Percentiles rank a stretch among this genome's conserved stretches.
phyloP scores from a whole-genome alignment of 2,797 vertebrate genomes.

The Rhynchonycteris naso region DNA sequence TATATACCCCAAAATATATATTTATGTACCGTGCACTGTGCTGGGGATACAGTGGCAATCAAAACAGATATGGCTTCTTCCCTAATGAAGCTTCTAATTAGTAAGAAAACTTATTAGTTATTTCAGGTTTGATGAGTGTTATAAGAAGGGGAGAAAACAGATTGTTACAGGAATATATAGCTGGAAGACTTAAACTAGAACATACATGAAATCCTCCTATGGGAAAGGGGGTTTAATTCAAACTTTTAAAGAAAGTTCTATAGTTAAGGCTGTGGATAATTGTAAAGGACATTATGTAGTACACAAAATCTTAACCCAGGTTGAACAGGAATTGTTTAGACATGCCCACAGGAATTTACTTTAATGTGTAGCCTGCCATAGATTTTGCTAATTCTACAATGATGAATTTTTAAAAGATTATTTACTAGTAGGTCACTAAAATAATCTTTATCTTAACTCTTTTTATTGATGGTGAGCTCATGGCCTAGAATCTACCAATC shows the following conservation, averaged over 20 bases:
- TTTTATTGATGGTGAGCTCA: neutral
- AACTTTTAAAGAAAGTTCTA: neutral
- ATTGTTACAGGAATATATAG: neutral
- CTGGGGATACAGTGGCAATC: neutral
- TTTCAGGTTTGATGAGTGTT: neutral
- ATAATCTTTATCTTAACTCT: neutral
- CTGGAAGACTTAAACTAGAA: neutral
- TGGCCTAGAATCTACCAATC: neutral
- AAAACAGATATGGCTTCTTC: neutral
- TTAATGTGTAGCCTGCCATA: neutral
- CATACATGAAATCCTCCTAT: neutral
- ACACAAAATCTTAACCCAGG: neutral
- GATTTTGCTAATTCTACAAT: neutral
- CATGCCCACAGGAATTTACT: neutral
- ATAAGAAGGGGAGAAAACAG: neutral
- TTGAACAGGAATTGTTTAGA: neutral
- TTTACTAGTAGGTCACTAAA: neutral
- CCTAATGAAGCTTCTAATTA: neutral
- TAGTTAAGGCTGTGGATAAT: neutral
- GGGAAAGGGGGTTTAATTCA: neutral
- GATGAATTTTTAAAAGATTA: conserved; percentile 15
- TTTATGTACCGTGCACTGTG: neutral
- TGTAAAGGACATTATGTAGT: neutral
- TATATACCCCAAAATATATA: neutral
- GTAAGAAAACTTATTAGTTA: neutral